Percentiles rank a stretch among this genome's conserved stretches.
Conservation (phyloP, 2,113 vertebrate genomes). For the Henicopernis longicauda region DNA sequence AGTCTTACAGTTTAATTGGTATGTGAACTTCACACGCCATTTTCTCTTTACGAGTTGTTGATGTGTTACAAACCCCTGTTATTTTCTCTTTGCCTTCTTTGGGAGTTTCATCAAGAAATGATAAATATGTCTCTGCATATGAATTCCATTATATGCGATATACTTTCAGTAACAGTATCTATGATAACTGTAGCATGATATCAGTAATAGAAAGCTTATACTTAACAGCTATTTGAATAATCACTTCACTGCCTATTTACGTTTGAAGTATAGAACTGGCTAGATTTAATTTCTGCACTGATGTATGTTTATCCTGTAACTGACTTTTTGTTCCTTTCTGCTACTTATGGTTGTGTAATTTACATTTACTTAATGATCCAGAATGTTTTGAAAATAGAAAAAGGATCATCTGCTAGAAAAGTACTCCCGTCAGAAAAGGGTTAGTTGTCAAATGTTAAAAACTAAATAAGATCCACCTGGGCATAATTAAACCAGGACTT, state of each 20-base stretch:
- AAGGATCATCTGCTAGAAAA: neutral
- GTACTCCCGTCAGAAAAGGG: neutral
- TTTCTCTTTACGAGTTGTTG: neutral
- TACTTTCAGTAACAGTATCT: neutral
- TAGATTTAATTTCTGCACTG: neutral
- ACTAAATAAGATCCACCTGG: neutral
- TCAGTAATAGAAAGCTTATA: neutral
- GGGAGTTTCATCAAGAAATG: neutral
- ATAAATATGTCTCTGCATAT: neutral
- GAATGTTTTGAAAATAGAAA: neutral
- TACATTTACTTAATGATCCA: neutral
- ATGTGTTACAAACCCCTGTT: neutral
- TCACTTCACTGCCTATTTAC: neutral
- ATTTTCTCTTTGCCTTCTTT: neutral
- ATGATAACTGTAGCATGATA: neutral
- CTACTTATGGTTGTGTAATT: neutral
- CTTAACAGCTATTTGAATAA: neutral
- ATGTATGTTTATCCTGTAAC: neutral
- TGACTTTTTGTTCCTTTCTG: neutral
- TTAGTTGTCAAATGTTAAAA: neutral
- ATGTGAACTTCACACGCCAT: neutral
- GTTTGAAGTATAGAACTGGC: neutral
- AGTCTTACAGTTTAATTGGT: neutral
- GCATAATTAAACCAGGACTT: neutral
- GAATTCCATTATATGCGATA: neutral